Evolutionary conservation across 2,113 vertebrate species (phyloP), one percentile per base, ranked within the genome.

Genomic region (Stigmatopora argus): DNA sequence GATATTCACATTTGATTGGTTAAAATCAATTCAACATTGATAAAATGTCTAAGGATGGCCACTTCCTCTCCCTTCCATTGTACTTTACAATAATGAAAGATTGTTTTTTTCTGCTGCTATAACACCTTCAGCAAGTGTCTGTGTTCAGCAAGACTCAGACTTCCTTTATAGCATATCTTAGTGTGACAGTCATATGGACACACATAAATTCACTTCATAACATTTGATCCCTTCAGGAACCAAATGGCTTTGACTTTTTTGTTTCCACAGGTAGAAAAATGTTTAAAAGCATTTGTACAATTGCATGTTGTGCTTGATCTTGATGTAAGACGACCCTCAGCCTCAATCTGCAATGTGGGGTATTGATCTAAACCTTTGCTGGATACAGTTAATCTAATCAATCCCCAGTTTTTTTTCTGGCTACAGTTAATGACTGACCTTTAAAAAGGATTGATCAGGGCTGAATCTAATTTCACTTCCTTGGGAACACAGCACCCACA

Each of bases 391-490:
- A 41, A 31, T 60, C 65, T 44, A 67, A 69, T 86, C 80, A 73
- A 78, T 75, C 63, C 47, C 61, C 38, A 41, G 38, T 58, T 60
- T 6, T 59, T 67, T 74, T 75, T 71, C 62, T 70, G 64, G 60
- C 67, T 56, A 57, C 64, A 72, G 67, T 59, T 70, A 59, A 69
- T 23, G 64, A 53, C 65, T 72, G 73, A 72, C 64, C 64, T 77
- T 83, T 70, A 79, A 67, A 74, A 73, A 70, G 60, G 65, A 49
- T 76, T 71, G 82, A 83, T 87, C 68, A 31, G 55, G 52, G 65
- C 67, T 70, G 67, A 38, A 61, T 68, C 35, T 66, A 45, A 65
- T 49, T 58, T 65, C 65, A 64, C 4, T 34, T 55, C 46, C 56
- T 35, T n/a, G 26, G n/a, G 31, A 21, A 48, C 11, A 46, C 12